Conservation (phyloP, 2,888 invertebrate species). For the Chouioia cunea region DNA sequence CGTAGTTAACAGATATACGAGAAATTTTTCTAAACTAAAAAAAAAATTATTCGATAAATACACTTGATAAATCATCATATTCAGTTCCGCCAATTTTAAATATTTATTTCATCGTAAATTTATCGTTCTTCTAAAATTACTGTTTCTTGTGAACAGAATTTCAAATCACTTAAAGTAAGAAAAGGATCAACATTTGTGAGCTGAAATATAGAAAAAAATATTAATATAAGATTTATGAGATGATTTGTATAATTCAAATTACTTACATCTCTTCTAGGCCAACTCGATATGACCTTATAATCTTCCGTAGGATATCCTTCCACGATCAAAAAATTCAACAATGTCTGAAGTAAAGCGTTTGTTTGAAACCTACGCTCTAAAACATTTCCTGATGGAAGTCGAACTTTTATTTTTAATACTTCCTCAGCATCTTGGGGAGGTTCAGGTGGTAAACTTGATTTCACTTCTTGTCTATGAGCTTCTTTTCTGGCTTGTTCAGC, state of each 20-base stretch:
- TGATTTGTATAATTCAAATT: conserved; percentile 31
- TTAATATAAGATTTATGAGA: neutral
- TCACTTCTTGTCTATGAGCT: conserved; percentile 74
- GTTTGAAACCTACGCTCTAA: conserved; percentile 83
- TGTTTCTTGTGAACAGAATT: conserved; percentile 94
- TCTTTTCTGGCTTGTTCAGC: conserved; percentile 82
- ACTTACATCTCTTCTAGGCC: conserved; percentile 96
- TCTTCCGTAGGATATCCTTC: conserved; percentile 89
- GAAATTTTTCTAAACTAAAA: conserved; percentile 56
- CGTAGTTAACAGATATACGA: conserved; percentile 57
- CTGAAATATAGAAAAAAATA: conserved; percentile 69
- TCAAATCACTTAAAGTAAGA: conserved; percentile 84
- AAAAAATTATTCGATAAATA: conserved; percentile 66
- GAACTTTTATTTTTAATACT: conserved; percentile 83
- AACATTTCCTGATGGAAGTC: conserved; percentile 83
- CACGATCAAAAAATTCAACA: conserved; percentile 89
- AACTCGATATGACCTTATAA: conserved; percentile 92
- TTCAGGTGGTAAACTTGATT: conserved; percentile 80
- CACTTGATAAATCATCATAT: conserved; percentile 63
- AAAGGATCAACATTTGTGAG: conserved; percentile 82
- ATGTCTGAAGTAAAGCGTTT: conserved; percentile 75
- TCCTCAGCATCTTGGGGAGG: conserved; percentile 73
- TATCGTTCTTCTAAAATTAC: conserved; percentile 94
- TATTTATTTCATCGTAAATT: conserved; percentile 64
- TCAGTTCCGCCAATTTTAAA: conserved; percentile 57